A percentile compares a stretch with the other conserved stretches of the same genome.
Conservation (phyloP, 2,797 vertebrate species). For the Chiloscyllium punctatum region DNA sequence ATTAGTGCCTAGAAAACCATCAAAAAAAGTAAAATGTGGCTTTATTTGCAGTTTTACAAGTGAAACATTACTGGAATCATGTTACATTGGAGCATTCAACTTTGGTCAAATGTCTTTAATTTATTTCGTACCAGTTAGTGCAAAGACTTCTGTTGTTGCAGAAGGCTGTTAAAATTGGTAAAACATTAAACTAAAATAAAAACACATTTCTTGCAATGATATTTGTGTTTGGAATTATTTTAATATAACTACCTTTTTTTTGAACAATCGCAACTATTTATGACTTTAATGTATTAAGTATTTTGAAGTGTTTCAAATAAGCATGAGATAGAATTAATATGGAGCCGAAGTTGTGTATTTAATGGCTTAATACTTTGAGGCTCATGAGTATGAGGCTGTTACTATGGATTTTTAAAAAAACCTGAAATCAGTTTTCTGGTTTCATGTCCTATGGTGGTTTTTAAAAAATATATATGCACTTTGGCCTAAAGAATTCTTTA, state of each 20-base stretch:
- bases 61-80: slow-evolving; percentile 31
- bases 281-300: neutral
- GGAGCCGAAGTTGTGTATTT: neutral
- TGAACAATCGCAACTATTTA: neutral
- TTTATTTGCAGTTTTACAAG: slow-evolving; percentile 28
- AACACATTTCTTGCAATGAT: slow-evolving; percentile 26
- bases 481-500: neutral
- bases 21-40: slow-evolving; percentile 26
- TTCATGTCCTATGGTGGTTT: neutral
- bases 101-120: slow-evolving; percentile 26
- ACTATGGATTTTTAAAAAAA: neutral
- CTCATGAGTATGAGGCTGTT: neutral
- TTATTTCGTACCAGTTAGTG: slow-evolving; percentile 33
- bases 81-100: slow-evolving; percentile 25
- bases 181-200: slow-evolving; percentile 28
- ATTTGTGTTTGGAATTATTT: slow-evolving; percentile 3
- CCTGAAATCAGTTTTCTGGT: neutral
- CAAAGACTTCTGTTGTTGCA: slow-evolving; percentile 20
- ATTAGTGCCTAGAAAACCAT: slow-evolving; percentile 36
- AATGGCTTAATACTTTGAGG: neutral
- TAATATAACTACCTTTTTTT: neutral
- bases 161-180: slow-evolving; percentile 30
- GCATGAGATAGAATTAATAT: neutral
- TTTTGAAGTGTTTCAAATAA: neutral
- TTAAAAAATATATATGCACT: neutral